Base-by-base conservation (phyloP, 1,140 invertebrate genomes). In the Pogonomyrmex barbatus region DNA sequence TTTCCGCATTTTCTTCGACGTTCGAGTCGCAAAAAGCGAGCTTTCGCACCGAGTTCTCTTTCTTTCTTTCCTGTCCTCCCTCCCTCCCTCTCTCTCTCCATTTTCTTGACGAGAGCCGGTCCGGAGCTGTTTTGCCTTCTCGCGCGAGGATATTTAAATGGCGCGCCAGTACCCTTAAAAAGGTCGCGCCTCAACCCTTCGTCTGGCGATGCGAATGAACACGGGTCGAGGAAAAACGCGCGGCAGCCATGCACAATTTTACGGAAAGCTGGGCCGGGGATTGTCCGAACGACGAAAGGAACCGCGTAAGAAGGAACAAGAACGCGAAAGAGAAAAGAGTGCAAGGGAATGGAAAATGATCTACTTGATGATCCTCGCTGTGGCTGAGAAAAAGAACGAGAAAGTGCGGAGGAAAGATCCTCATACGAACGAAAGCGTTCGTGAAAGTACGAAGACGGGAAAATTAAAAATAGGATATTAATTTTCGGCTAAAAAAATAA, bases 91-190 rank as follows among this genome's bases (percentile, higher is more conserved):
- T 70, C 45, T 58, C 65, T 60, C 62, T 86, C 81, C 82, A 87
- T 88, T 73, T 81, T 71, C 56, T 67, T 78, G 42, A 68, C 63
- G 39, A 77, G 67, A 45, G 54, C 33, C 36, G 52, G 39, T 76
- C 54, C 14, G 60, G n/a, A 45, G 24, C 65, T 78, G 81, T 81
- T 89, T 86, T 58, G 60, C 47, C 73, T 58, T 68, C 85, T 65
- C 42, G 56, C 62, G 52, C 67, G 77, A 87, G 76, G 73, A 89
- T 77, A 88, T 92, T 92, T 87, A 92, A 91, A 92, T 90, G 87
- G 87, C 84, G 86, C 87, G 78, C 91, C 89, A 87, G 87, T 58
- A 87, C 65, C 85, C 75, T 87, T 81, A 83, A 88, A 89, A 86
- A 87, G 71, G 62, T 73, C 73, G 45, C 17, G 39, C 56, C n/a